Evolutionary conservation across 2,113 vertebrate species (phyloP).

Genomic region (Isurus oxyrinchus): DNA sequence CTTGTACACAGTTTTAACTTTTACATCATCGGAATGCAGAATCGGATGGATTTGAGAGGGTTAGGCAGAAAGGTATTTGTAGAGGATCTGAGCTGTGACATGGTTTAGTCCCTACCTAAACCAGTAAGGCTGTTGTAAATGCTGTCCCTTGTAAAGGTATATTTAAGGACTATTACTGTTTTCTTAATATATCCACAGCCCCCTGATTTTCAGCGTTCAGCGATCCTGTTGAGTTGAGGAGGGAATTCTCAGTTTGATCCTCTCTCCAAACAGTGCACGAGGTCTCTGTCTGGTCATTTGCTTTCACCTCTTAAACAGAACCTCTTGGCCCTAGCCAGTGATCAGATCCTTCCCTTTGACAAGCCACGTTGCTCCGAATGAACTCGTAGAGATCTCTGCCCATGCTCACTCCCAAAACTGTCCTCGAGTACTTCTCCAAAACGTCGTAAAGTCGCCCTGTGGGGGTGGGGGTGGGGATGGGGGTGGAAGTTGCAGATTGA

Average conservation of each 20-base stretch:
- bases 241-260: not conserved
- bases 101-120: not conserved
- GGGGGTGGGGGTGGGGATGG: not conserved
- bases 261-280: not conserved
- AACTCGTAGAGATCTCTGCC: constrained; percentile 46
- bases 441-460: constrained; percentile 45
- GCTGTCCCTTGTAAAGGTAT: not conserved
- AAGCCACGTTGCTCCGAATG: constrained; percentile 39
- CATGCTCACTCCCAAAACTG: rapidly evolving
- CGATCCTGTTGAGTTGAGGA: not conserved
- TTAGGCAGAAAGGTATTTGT: not conserved
- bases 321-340: not conserved
- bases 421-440: constrained; percentile 46
- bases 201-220: not conserved
- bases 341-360: not conserved
- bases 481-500: not conserved
- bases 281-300: not conserved
- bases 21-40: not conserved
- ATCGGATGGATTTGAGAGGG: not conserved
- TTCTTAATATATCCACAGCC: not conserved
- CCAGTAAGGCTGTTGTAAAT: not conserved
- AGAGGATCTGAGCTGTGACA: not conserved
- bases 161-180: not conserved
- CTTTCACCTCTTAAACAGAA: not conserved
- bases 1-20: not conserved